phyloP scores from a whole-genome alignment of 2,888 invertebrate species.

The Chironomus tentans region DNA sequence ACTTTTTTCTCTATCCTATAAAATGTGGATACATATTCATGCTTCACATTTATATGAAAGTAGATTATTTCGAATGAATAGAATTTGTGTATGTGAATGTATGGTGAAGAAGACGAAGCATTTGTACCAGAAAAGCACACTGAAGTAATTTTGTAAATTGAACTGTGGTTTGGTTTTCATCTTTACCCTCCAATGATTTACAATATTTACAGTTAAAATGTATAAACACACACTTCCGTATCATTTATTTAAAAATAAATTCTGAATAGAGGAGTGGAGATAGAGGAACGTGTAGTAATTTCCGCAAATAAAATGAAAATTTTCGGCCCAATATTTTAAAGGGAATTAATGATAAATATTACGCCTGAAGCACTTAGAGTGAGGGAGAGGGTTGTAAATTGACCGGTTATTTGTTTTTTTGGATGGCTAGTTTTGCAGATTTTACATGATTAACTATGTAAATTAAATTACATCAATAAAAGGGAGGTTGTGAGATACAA shows the following conservation, averaged over 20 bases:
- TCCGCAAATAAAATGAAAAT: neutral
- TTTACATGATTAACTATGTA: too few relatives aligned
- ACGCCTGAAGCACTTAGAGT: too few relatives aligned
- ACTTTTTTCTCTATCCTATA: too few relatives aligned
- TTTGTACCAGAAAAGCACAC: neutral
- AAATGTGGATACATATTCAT: too few relatives aligned
- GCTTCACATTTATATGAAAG: neutral
- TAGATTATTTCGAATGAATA: neutral
- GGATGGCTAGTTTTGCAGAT: too few relatives aligned
- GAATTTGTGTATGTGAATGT: neutral
- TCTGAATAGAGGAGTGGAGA: too few relatives aligned
- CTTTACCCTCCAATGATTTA: neutral
- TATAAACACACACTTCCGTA: neutral
- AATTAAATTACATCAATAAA: too few relatives aligned
- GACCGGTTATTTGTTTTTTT: too few relatives aligned
- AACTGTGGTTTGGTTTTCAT: slow-evolving; percentile 22
- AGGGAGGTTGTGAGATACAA: too few relatives aligned
- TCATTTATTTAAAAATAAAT: neutral
- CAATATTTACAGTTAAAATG: neutral
- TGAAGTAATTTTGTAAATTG: slow-evolving; percentile 19
- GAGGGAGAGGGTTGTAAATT: too few relatives aligned
- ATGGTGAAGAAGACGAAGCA: neutral
- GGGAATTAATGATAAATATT: too few relatives aligned
- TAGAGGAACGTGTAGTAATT: neutral
- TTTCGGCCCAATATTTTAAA: too few relatives aligned